A percentile compares a stretch with the other conserved stretches of the same genome.
Evolutionary conservation across 2,797 vertebrate genomes (phyloP).

Genomic region (Euthynnus affinis): DNA sequence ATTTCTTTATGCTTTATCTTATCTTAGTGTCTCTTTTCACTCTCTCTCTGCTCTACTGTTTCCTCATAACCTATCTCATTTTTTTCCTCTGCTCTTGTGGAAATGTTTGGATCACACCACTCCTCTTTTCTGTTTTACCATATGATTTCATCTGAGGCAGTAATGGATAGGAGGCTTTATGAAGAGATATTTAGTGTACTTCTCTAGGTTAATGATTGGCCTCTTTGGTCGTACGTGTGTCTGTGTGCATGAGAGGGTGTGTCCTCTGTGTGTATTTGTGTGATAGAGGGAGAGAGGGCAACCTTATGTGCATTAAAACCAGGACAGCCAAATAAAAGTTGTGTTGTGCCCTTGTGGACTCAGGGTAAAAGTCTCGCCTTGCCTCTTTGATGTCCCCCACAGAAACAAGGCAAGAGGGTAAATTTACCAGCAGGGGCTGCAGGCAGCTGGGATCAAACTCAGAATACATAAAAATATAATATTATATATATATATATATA

Average conservation of each 20-base stretch:
- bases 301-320: constrained; percentile 27
- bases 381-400: constrained; percentile 19
- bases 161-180: constrained; percentile 11
- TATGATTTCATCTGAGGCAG: not conserved
- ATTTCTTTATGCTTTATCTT: constrained; percentile 20
- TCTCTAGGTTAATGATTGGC: constrained; percentile 58
- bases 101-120: not conserved
- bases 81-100: not conserved
- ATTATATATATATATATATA: too few relatives aligned
- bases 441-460: not conserved
- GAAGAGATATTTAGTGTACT: constrained; percentile 17
- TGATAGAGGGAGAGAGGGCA: not conserved
- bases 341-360: constrained; percentile 46
- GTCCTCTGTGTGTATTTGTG: not conserved
- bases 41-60: not conserved
- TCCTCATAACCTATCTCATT: not conserved
- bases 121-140: not conserved
- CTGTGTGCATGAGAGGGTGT: not conserved
- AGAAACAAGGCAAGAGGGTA: constrained; percentile 4
- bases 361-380: constrained; percentile 31
- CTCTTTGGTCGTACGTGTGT: constrained; percentile 14
- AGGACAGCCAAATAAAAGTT: constrained; percentile 47
- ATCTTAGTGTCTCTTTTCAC: constrained; percentile 15
- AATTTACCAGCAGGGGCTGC: not conserved
- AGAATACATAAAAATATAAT: not conserved